Evolutionary conservation across 2,888 invertebrate species (phyloP), one percentile per base, ranked within the genome.

Genomic region (Tholera decimalis): DNA sequence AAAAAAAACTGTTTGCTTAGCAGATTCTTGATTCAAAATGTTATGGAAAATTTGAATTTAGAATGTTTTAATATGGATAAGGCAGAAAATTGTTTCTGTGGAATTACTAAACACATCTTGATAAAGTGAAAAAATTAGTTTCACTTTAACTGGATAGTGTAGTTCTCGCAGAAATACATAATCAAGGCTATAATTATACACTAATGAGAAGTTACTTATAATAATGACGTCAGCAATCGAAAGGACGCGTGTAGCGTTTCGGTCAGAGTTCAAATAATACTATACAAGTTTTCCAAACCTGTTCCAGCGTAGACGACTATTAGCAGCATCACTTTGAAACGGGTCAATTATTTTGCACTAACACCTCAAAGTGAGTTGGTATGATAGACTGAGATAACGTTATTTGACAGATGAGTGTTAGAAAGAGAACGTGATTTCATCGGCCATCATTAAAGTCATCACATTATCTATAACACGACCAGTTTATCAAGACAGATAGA

Each of bases 211-310:
- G 28, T 22, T 55, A 33, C 41, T 47, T 54, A 33, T 28, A 47
- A 75, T 49, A n/a, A n/a, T 61, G 61, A 70, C 57, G 66, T 68
- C 26, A 35, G 49, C 46, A 41, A 20, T 53, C 33, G 37, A 59
- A 62, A 79, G 43, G 61, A 69, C 57, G 11, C 35, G 3, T 37
- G 8, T 58, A 30, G 55, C 39, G 64, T 60, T 64, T 44, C 41
- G 76, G 76, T 79, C 76, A 79, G 70, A 77, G 76, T 74, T 77
- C 76, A 70, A 44, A 61, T 59, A 59, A 67, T 51, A 62, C 15
- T 30, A 20, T 73, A 77, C 76, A 50, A 28, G 76, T 75, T 74
- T 35, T 33, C 15, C 9, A 77, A 77, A 79, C 76, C 11, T 11
- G 79, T 77, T 74, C 53, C 13, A 54, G 30, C 35, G 18, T 8